These are phyloP conservation scores for Bathynomus jamesi DNA, from an alignment of 1,140 invertebrate species.

Conservation along the genomic window DNA sequence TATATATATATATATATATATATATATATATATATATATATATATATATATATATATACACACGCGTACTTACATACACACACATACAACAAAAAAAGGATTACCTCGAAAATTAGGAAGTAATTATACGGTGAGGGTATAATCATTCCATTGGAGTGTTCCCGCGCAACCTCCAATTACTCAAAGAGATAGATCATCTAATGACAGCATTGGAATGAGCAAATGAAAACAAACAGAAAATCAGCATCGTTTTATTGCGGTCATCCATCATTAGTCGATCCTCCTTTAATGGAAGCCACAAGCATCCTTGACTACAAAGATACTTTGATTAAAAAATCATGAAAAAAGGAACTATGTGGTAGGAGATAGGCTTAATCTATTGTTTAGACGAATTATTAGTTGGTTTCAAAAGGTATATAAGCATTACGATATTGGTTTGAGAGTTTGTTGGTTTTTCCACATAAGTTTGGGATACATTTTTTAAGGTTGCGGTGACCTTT, in stretches of 20 bases:
- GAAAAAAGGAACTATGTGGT: too few species aligned
- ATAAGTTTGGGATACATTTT: too few species aligned
- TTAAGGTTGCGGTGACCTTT: too few species aligned
- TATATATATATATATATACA: background rate
- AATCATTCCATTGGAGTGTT: background rate
- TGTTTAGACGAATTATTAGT: too few species aligned
- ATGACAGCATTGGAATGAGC: background rate
- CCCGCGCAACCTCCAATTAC: background rate
- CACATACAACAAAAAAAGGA: background rate
- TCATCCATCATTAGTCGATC: background rate
- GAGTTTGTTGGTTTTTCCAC: too few species aligned
- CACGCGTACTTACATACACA: background rate
- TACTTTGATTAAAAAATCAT: too few species aligned
- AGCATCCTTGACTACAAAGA: too few species aligned
- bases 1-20: background rate
- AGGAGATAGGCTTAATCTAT: too few species aligned
- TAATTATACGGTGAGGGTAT: background rate
- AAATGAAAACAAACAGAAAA: background rate
- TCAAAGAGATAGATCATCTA: background rate
- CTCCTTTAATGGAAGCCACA: too few species aligned
- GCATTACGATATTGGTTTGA: too few species aligned
- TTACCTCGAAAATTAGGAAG: background rate
- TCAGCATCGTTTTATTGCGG: background rate
- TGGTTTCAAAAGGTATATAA: too few species aligned
- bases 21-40: background rate